Base-by-base conservation (phyloP, 2,797 vertebrate species). In the Pelobates cultripes region DNA sequence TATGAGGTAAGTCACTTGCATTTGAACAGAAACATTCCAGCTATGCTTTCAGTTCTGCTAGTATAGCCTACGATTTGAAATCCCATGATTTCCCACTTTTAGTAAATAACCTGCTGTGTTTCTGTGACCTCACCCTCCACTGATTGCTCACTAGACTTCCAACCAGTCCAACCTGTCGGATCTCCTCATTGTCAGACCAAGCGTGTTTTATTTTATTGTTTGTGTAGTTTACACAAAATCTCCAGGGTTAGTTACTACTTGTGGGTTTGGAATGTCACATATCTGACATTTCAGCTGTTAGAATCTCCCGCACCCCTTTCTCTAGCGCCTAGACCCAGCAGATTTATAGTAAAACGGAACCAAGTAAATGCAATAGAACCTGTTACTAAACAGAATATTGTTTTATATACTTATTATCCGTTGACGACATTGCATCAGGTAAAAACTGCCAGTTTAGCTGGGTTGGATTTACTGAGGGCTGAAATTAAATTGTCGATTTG, bases 91-190 rank as follows among this genome's bases (percentile, higher is more conserved):
- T 28, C 28, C 28, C 28, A 28, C 28, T 28, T 28, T 28, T 28
- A 28, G 28, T 28, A 28, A 28, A 28, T 28, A 28, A 28, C 28
- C 28, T 28, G 28, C 43, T 17, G 14, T 55, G 4, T 68, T 7
- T 3, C 2, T 12, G 17, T n/a, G 70, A 73, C 79, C 79, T 66
- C 79, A 45, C 79, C 64, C 61, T 15, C 61, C 43, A 42, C 41
- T 17, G 7, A 12, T 13, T n/a, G 2, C 44, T 73, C 47, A 15
- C 4, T 4, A 3, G 55, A n/a, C 61, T 68, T 47, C 63, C 72
- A 70, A 80, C 79, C 79, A 45, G 79, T 80, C 64, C 51, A 42
- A 80, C 79, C 72, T 47, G 79, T 80, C 43, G 2, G n/a, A 47
- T 43, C 72, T 72, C 71, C 55, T 57, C 4, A 14, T 57, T 12